Conservation (phyloP, 2,113 vertebrate species). For the Campylorhamphus procurvoides region DNA sequence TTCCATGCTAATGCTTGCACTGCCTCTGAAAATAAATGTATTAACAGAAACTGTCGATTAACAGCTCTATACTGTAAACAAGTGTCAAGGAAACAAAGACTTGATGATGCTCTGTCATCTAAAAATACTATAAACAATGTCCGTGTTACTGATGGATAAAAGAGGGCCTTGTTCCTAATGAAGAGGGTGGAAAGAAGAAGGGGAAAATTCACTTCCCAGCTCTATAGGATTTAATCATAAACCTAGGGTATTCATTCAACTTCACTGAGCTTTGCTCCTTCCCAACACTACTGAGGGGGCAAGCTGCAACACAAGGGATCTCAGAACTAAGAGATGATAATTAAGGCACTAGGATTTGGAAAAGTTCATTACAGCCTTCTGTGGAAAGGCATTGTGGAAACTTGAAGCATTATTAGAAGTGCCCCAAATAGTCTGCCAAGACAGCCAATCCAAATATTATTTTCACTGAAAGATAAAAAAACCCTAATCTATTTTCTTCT, state of each 20-base stretch:
- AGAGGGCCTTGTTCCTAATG: conserved; percentile 28
- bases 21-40: not conserved
- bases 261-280: not conserved
- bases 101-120: not conserved
- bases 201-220: not conserved
- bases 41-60: not conserved
- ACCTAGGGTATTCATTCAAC: not conserved
- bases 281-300: not conserved
- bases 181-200: not conserved
- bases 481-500: not conserved
- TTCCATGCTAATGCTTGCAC: not conserved
- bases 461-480: not conserved
- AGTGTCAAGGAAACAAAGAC: conserved; percentile 18
- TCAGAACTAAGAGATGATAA: not conserved
- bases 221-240: not conserved
- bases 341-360: not conserved
- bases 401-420: not conserved
- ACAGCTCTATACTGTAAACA: not conserved
- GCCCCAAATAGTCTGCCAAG: not conserved
- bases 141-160: not conserved
- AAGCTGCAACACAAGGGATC: not conserved
- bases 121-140: conserved; percentile 18
- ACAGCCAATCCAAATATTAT: not conserved
- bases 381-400: not conserved
- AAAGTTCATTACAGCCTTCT: not conserved